A percentile compares a stretch with the other conserved stretches of the same genome.
Evolutionary conservation across 2,113 vertebrate genomes (phyloP).

Genomic region (Cottus gobio): DNA sequence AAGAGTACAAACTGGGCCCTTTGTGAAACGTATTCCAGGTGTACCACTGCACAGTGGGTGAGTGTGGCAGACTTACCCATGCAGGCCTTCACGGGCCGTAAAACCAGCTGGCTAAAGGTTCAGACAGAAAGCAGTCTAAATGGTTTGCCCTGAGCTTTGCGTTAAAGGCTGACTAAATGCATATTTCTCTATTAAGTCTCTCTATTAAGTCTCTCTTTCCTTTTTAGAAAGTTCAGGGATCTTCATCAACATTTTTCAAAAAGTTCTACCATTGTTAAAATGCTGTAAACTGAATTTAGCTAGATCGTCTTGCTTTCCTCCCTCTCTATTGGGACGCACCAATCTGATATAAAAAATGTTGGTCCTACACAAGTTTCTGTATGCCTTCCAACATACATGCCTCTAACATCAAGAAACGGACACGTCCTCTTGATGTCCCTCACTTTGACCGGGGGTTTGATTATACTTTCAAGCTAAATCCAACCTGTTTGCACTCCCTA

Average conservation of each 20-base stretch:
- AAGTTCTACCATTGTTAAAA: background rate
- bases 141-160: background rate
- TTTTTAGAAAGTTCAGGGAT: background rate
- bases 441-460: background rate
- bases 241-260: background rate
- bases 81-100: background rate
- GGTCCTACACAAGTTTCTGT: too few species aligned
- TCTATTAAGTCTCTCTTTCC: background rate
- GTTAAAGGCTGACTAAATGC: background rate
- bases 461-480: background rate
- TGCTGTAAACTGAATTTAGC: background rate
- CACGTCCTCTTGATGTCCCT: too few species aligned
- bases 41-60: background rate
- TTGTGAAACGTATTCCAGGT: background rate
- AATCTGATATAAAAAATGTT: background rate
- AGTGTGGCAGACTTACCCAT: background rate
- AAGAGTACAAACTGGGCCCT: background rate
- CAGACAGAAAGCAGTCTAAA: background rate
- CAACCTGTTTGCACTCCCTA: background rate
- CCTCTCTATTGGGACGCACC: background rate
- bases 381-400: too few species aligned
- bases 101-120: background rate
- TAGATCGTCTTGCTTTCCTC: background rate
- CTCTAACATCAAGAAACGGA: too few species aligned
- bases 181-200: background rate